Percentiles rank a stretch among this genome's conserved stretches.
Evolutionary conservation across 2,113 vertebrate genomes (phyloP).

Genomic region (Nibea albiflora): DNA sequence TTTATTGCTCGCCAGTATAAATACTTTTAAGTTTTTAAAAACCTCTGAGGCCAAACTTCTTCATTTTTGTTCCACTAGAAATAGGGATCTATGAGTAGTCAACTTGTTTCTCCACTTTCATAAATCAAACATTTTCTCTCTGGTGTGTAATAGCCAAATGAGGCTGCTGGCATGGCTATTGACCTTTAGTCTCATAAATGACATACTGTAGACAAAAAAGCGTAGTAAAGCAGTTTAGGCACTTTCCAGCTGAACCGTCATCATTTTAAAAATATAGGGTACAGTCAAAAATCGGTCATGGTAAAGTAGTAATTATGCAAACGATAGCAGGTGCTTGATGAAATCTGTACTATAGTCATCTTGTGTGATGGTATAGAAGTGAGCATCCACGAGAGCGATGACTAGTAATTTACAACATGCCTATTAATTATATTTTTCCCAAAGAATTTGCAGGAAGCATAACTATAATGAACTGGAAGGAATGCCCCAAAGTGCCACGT

Average conservation of each 20-base stretch:
- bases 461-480: slow-evolving; percentile 31
- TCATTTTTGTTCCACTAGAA: not conserved
- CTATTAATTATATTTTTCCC: slow-evolving; percentile 30
- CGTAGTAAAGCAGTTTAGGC: not conserved
- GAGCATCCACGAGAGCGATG: not conserved
- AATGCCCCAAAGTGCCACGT: slow-evolving; percentile 59
- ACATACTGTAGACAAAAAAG: not conserved
- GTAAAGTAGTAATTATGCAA: not conserved
- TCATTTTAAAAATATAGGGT: not conserved
- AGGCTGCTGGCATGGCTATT: not conserved
- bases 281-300: not conserved
- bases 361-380: slow-evolving; percentile 2
- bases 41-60: not conserved
- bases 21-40: not conserved
- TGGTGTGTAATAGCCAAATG: not conserved
- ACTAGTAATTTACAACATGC: slow-evolving; percentile 14
- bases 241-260: not conserved
- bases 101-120: not conserved
- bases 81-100: not conserved
- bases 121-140: not conserved
- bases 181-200: slow-evolving; percentile 1
- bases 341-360: not conserved
- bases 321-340: slow-evolving; percentile 12
- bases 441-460: slow-evolving; percentile 30
- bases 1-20: not conserved